phyloP scores from a whole-genome alignment of 1,140 invertebrate genomes.

The Leptinotarsa texana region DNA sequence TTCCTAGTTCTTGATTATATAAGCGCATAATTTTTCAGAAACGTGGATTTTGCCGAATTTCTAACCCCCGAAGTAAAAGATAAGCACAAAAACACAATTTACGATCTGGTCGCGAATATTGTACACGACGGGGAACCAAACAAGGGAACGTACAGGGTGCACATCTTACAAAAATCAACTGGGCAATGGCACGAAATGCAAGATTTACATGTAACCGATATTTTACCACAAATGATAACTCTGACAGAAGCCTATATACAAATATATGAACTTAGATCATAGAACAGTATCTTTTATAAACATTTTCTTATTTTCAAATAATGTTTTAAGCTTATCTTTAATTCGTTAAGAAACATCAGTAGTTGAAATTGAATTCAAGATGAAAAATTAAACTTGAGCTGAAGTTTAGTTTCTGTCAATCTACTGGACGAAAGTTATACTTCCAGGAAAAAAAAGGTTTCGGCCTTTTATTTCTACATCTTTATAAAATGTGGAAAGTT shows the following conservation, averaged over 20 bases:
- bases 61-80: conserved; percentile 82
- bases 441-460: too few relatives aligned
- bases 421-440: too few relatives aligned
- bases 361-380: too few relatives aligned
- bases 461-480: too few relatives aligned
- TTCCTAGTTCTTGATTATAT: too few relatives aligned
- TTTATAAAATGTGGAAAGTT: too few relatives aligned
- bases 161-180: conserved; percentile 92
- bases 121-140: conserved; percentile 97
- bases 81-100: conserved; percentile 79
- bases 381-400: too few relatives aligned
- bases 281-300: background rate
- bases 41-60: conserved; percentile 97
- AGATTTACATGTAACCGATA: conserved; percentile 97
- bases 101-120: conserved; percentile 97
- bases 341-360: too few relatives aligned
- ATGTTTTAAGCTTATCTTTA: too few relatives aligned
- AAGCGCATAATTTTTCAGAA: conserved; percentile 62
- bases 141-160: conserved; percentile 92
- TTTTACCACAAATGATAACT: conserved; percentile 99
- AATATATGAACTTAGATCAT: conserved; percentile 65
- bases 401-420: too few relatives aligned
- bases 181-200: conserved; percentile 94
- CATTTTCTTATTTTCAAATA: too few relatives aligned
- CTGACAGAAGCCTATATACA: conserved; percentile 99